Evolutionary conservation across 2,888 invertebrate species (phyloP), one percentile per base, ranked within the genome.

Genomic region (Synanthedon formicaeformis): DNA sequence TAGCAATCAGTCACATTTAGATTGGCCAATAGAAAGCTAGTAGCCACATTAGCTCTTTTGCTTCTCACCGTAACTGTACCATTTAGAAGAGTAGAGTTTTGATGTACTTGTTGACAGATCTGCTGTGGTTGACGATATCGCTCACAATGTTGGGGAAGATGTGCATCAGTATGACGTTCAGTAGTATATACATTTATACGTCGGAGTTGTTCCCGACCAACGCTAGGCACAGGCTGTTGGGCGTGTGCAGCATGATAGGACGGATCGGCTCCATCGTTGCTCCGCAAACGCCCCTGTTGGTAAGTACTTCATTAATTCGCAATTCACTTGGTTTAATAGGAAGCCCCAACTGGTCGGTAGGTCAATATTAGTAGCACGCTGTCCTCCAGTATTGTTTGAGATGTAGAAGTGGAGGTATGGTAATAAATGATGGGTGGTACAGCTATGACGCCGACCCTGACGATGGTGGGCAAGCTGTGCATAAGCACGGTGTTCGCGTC

Each of bases 201-300:
- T 82, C 89, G 51, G 90, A 90, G 72, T 74, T 90, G 64, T 90
- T 90, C 62, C 90, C 90, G 1, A 90, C 90, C 2, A 78, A 77
- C 16, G 66, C 89, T 51, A 67, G 90, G 54, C 88, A 89, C 59
- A 88, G 89, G 4, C 69, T 89, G 51, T 80, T 90, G 65, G 88
- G 88, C 4, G 75, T 78, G 48, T 89, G 89, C 67, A 89, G 89
- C 27, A 89, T 89, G 78, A 78, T 89, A 54, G 89, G 89, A 40
- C 72, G 89, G 1, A 50, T 58, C 41, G 92, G 92, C 0, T 90
- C 91, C 3, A 88, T 92, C 65, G 71, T 91, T 27, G 90, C 92
- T 1, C 92, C 92, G 12, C 92, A 92, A 72, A 91, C 91, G 12
- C 92, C 92, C 1, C 73, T 92, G 50, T 65, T 92, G 85, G 92